These are phyloP conservation scores for Episyrphus balteatus DNA, from an alignment of 1,140 invertebrate genomes.

Conservation along the genomic window DNA sequence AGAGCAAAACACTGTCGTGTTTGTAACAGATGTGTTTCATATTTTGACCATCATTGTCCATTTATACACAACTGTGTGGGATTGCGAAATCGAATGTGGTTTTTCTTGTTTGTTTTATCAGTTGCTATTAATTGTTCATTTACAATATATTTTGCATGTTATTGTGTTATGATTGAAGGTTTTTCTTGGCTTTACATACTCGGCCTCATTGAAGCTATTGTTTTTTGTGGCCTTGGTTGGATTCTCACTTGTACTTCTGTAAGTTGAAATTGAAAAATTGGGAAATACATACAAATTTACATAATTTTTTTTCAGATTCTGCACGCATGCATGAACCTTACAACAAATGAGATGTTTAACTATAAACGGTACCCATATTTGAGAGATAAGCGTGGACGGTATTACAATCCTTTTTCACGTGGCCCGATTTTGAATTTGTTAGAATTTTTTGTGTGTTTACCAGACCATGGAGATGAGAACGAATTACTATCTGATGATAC, in stretches of 20 bases:
- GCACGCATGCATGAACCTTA: slow-evolving; percentile 82
- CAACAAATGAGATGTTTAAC: slow-evolving; percentile 90
- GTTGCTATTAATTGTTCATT: slow-evolving; percentile 77
- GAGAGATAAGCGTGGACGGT: slow-evolving; percentile 72
- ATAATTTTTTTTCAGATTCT: slow-evolving; percentile 50
- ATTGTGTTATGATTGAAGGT: slow-evolving; percentile 73
- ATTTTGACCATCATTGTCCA: slow-evolving; percentile 91
- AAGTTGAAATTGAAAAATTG: slow-evolving; percentile 38
- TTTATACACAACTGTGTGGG: slow-evolving; percentile 92
- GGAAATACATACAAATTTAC: background rate
- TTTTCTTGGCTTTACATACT: slow-evolving; percentile 72
- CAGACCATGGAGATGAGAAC: slow-evolving; percentile 59
- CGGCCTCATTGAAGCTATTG: slow-evolving; percentile 67
- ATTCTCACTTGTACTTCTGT: slow-evolving; percentile 81
- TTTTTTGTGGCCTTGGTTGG: slow-evolving; percentile 75
- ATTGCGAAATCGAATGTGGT: slow-evolving; percentile 77
- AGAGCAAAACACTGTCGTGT: slow-evolving; percentile 85
- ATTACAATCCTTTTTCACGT: slow-evolving; percentile 79
- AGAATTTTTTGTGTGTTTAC: slow-evolving; percentile 78
- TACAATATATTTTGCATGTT: slow-evolving; percentile 78
- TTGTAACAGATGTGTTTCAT: slow-evolving; percentile 82
- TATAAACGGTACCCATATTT: slow-evolving; percentile 83
- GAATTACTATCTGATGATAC: slow-evolving; percentile 58
- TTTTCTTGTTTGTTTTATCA: slow-evolving; percentile 77
- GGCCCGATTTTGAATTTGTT: slow-evolving; percentile 76